Conservation (phyloP, 2,797 vertebrate genomes). For the Amniataba percoides region DNA sequence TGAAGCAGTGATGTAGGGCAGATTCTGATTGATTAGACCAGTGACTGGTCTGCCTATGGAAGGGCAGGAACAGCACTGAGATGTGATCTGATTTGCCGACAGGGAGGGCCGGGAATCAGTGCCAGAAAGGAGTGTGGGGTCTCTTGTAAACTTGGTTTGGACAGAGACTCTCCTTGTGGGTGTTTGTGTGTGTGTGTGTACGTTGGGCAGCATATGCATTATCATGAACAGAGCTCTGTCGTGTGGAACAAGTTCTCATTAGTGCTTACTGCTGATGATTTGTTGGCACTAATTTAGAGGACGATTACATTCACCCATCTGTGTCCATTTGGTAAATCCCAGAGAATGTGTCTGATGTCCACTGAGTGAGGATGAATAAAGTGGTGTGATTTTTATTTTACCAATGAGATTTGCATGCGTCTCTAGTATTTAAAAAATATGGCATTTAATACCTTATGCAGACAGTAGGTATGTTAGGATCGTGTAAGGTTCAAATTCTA, state of each 20-base stretch:
- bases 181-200: conserved; percentile 7
- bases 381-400: neutral
- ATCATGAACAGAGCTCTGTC: conserved; percentile 30
- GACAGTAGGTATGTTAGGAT: no score
- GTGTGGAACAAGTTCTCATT: conserved; percentile 41
- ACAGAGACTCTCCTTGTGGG: neutral
- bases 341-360: conserved; percentile 1
- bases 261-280: conserved; percentile 40
- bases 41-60: no score
- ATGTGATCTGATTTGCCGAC: no score
- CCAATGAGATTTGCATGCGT: neutral
- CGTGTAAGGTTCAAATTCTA: neutral
- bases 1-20: no score
- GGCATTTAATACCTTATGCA: neutral
- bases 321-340: conserved; percentile 26
- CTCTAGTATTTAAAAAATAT: neutral
- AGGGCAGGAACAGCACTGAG: no score
- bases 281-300: conserved; percentile 45
- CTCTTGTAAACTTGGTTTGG: neutral
- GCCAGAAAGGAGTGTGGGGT: no score
- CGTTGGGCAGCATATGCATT: neutral
- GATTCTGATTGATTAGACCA: no score
- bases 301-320: conserved; percentile 33
- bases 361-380: neutral
- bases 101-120: no score